These are phyloP conservation scores for Eretmocerus hayati DNA, from an alignment of 2,888 invertebrate genomes.

Conservation along the genomic window DNA sequence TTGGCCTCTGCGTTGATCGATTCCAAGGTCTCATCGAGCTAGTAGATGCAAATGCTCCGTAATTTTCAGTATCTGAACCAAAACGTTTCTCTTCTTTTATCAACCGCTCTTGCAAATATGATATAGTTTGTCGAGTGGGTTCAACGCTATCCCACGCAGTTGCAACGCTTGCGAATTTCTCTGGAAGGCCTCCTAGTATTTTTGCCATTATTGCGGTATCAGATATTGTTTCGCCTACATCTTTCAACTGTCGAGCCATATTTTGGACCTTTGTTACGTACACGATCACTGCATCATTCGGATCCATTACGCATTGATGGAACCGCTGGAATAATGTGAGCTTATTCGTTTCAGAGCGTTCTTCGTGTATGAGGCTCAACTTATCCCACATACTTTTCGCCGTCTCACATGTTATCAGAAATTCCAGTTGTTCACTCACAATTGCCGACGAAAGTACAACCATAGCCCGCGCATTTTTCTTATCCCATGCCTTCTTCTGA, in stretches of 20 bases:
- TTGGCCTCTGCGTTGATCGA: neutral
- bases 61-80: slow-evolving; percentile 2
- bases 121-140: slow-evolving; percentile 16
- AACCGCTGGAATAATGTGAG: slow-evolving; percentile 23
- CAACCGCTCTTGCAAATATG: slow-evolving; percentile 21
- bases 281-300: slow-evolving; percentile 23
- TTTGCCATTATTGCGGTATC: slow-evolving; percentile 25
- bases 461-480: slow-evolving; percentile 27
- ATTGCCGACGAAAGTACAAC: slow-evolving; percentile 24
- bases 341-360: slow-evolving; percentile 27
- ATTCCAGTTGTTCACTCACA: slow-evolving; percentile 21
- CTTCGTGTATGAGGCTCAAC: slow-evolving; percentile 25
- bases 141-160: slow-evolving; percentile 22
- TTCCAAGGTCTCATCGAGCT: slow-evolving; percentile 1
- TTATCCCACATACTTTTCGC: slow-evolving; percentile 27
- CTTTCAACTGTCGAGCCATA: slow-evolving; percentile 23
- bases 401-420: slow-evolving; percentile 22
- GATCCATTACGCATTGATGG: slow-evolving; percentile 22
- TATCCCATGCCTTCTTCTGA: slow-evolving; percentile 17
- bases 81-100: slow-evolving; percentile 22
- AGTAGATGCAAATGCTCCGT: slow-evolving; percentile 4
- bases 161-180: slow-evolving; percentile 17
- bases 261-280: slow-evolving; percentile 25
- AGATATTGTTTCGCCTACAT: slow-evolving; percentile 22
- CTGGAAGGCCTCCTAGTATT: slow-evolving; percentile 21